Percentiles rank a stretch among this genome's conserved stretches.
Conservation (phyloP, 2,797 vertebrate genomes). For the Huso huso region DNA sequence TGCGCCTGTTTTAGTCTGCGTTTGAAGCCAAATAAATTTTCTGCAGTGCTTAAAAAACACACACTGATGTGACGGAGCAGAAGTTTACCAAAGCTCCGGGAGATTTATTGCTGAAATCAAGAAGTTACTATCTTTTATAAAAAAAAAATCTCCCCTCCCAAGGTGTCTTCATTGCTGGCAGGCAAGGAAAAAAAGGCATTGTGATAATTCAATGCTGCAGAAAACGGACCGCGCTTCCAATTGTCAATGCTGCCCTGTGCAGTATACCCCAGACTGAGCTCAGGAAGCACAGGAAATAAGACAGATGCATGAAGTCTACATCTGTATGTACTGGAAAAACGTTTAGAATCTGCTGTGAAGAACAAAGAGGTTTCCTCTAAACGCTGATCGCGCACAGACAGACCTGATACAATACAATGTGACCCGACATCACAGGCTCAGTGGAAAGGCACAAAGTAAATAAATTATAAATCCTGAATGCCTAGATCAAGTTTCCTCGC, state of each 20-base stretch:
- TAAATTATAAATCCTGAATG: constrained; percentile 62
- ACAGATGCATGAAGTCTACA: constrained; percentile 20
- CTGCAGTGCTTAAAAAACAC: not conserved
- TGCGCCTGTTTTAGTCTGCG: not conserved
- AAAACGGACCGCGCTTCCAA: not conserved
- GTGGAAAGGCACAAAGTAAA: constrained; percentile 43
- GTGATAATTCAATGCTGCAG: too few relatives aligned
- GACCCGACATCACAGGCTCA: constrained; percentile 29
- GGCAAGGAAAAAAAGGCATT: constrained; percentile 3
- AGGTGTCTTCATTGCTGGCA: not conserved
- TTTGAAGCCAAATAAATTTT: constrained; percentile 6
- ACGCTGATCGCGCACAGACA: not conserved
- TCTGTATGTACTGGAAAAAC: not conserved
- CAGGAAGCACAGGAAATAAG: constrained; percentile 25
- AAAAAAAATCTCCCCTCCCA: not conserved
- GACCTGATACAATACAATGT: constrained; percentile 3
- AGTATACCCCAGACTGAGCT: not conserved
- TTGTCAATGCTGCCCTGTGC: not conserved
- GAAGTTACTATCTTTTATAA: constrained; percentile 12
- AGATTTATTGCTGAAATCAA: constrained; percentile 18
- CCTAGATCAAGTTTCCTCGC: constrained; percentile 59
- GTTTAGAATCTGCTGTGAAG: constrained; percentile 1
- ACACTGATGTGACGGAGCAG: constrained; percentile 1
- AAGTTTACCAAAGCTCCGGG: constrained; percentile 6
- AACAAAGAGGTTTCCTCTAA: constrained; percentile 2